phyloP scores from a whole-genome alignment of 53 echinoderm and acorn worm genomes.

The Paelopatides confundens region DNA sequence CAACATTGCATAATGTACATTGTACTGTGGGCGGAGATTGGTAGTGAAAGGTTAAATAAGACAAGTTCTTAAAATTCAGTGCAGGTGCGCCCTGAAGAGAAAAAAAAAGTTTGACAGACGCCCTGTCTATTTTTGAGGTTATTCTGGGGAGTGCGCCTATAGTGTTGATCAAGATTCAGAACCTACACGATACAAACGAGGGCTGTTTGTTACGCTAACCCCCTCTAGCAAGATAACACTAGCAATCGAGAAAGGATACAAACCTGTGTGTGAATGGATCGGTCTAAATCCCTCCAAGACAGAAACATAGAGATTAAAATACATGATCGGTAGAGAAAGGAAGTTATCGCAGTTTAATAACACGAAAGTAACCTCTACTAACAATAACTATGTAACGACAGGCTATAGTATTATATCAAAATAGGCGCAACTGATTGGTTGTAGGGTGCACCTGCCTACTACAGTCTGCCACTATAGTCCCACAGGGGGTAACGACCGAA shows the following conservation, averaged over 20 bases:
- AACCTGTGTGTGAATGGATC: neutral
- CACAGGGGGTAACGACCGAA: slow-evolving; percentile 47
- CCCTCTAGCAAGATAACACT: slow-evolving; percentile 29
- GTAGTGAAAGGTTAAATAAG: too few species aligned
- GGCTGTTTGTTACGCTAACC: slow-evolving; percentile 29
- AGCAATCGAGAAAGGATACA: slow-evolving; percentile 34
- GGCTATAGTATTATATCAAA: neutral
- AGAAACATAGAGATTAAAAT: slow-evolving; percentile 15
- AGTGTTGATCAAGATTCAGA: neutral
- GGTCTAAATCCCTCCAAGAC: slow-evolving; percentile 13
- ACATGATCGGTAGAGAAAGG: neutral
- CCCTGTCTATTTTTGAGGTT: neutral
- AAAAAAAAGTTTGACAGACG: neutral
- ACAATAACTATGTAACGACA: slow-evolving; percentile 27
- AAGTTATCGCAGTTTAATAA: slow-evolving; percentile 13
- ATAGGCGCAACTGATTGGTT: neutral
- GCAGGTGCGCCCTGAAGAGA: neutral
- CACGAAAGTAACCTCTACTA: neutral
- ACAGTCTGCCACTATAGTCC: neutral
- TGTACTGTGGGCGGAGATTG: too few species aligned
- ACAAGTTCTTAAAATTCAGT: too few species aligned
- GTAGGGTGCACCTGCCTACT: slow-evolving; percentile 41
- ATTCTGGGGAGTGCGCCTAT: neutral
- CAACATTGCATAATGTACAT: too few species aligned
- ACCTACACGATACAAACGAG: neutral